Conservation (phyloP, 2,797 vertebrate genomes). For the Malacoctenus gilli region DNA sequence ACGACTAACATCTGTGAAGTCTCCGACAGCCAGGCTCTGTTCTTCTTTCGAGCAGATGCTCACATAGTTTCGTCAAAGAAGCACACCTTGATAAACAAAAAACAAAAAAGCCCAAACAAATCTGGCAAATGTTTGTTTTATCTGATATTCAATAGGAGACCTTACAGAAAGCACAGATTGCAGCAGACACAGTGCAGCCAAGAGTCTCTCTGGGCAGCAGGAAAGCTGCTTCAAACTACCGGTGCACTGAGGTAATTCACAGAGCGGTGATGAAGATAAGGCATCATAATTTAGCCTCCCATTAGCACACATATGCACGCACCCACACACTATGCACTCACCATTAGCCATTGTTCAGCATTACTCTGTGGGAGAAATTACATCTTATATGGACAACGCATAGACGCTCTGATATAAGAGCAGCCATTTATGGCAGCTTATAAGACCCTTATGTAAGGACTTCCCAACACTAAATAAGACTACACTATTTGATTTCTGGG, state of each 20-base stretch:
- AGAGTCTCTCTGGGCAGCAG: slow-evolving; percentile 26
- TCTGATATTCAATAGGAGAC: slow-evolving; percentile 15
- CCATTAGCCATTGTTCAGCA: slow-evolving; percentile 24
- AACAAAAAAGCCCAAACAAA: slow-evolving; percentile 13
- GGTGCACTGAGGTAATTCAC: slow-evolving; percentile 42
- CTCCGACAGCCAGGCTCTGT: slow-evolving; percentile 28
- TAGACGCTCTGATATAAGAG: slow-evolving; percentile 46
- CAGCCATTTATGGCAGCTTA: slow-evolving; percentile 30
- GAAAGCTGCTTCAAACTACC: slow-evolving; percentile 28
- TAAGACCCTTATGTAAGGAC: slow-evolving; percentile 30
- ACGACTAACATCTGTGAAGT: slow-evolving; percentile 42
- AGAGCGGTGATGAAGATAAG: slow-evolving; percentile 52
- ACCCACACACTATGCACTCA: slow-evolving; percentile 33
- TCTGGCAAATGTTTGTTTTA: slow-evolving; percentile 14
- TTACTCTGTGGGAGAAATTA: slow-evolving; percentile 35
- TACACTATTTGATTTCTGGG: slow-evolving; percentile 8
- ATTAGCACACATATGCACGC: slow-evolving; percentile 47
- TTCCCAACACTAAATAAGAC: slow-evolving; percentile 27
- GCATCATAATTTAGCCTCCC: slow-evolving; percentile 50
- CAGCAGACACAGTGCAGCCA: slow-evolving; percentile 28
- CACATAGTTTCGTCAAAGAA: slow-evolving; percentile 22
- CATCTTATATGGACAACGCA: slow-evolving; percentile 23
- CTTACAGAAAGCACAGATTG: slow-evolving; percentile 23
- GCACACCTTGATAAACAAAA: slow-evolving; percentile 10
- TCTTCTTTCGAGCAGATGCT: slow-evolving; percentile 41